Base-by-base conservation (phyloP, 2,888 invertebrate species). In the Yponomeuta malinellus region DNA sequence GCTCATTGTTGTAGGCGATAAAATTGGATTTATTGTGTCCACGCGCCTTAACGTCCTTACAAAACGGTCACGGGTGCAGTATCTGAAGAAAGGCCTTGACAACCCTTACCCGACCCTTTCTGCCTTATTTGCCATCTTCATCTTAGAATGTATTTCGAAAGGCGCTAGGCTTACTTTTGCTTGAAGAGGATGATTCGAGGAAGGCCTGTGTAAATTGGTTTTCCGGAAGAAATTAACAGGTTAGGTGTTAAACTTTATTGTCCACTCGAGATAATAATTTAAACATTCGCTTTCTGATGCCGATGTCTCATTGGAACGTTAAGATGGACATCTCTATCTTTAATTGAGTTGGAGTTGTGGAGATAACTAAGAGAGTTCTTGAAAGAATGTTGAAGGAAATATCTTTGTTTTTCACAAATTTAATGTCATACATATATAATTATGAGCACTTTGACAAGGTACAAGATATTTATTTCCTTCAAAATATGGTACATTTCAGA, bases 21-120 rank as follows among this genome's bases (percentile, higher is more conserved):
- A 90, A 91, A 88, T 74, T 75, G 74, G 83, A 91, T 91, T 91
- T 91, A 91, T 90, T 80, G 78, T 79, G 83, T 84, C 84, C 85
- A 85, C 83, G 81, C 79, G 81, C 74, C 84, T 69, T 68, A 65
- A 10, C 31, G 29, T 29, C 33, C 33, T 65, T 65, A 65, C 65
- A 65, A 31, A 65, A 29, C 29, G 65, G 65, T 29, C 65, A 65
- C 31, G 29, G 65, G 2, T 29, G 31, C 64, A 65, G 10, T 65
- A 33, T 65, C 4, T 59, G 15, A 59, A 59, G 52, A 12, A 52
- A 12, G 52, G 15, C 52, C 12, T 59, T 15, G 52, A 5, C 52
- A 3, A 59, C 15, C 4, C 15, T 59, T 15, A 59, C 52, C 52
- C 12, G 52, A 59, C 15, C 15, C 15, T 15, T 4, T 59, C 6